These are phyloP conservation scores for Mus pahari DNA, from an alignment of 2,113 vertebrate genomes.

Conservation along the genomic window DNA sequence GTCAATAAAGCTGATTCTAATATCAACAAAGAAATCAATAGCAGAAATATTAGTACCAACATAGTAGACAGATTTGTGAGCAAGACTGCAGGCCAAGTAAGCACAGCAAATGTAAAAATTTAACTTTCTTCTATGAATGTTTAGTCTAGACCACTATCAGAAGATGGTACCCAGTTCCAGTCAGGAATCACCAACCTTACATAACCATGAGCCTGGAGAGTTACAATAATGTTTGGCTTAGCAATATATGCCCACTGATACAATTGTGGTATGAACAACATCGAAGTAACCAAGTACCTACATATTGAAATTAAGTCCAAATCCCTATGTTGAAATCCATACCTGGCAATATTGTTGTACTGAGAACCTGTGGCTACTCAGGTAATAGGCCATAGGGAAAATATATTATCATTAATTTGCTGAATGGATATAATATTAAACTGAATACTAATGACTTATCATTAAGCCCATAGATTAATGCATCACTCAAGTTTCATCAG, in stretches of 20 bases:
- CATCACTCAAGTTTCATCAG: neutral
- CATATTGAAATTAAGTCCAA: no score
- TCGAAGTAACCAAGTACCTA: no score
- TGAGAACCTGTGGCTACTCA: neutral
- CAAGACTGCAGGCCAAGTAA: neutral
- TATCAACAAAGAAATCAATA: neutral
- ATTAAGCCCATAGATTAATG: neutral
- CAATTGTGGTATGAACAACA: no score
- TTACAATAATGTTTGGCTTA: neutral
- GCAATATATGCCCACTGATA: no score
- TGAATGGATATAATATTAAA: neutral
- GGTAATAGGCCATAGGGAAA: neutral
- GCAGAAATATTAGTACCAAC: neutral
- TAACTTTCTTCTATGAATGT: neutral
- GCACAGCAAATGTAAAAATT: neutral
- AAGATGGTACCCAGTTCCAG: neutral
- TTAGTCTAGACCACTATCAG: neutral
- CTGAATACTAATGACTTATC: neutral
- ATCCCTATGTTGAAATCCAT: neutral
- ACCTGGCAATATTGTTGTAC: neutral
- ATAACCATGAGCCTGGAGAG: neutral
- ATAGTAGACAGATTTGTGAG: neutral
- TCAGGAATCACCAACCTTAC: neutral
- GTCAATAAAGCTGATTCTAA: neutral
- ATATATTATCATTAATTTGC: neutral